Evolutionary conservation across 2,113 vertebrate species (phyloP).

Genomic region (Tapirus terrestris): DNA sequence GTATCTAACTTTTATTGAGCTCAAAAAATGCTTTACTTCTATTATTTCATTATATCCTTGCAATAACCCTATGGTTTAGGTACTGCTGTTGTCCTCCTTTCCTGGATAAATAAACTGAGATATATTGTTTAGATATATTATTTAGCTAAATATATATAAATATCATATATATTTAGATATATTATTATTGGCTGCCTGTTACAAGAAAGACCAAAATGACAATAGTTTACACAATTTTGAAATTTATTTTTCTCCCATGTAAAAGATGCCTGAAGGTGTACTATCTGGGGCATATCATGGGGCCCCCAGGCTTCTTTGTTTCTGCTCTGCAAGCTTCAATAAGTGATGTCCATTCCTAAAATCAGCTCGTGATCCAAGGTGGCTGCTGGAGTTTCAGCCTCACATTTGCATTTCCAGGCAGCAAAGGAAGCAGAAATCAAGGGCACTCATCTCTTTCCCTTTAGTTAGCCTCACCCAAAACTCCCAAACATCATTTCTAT

Average conservation of each 20-base stretch:
- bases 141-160: too few species aligned
- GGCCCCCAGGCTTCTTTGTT: background rate
- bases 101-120: background rate
- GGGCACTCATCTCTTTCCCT: background rate
- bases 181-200: too few species aligned
- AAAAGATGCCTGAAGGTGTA: background rate
- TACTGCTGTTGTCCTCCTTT: background rate
- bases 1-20: background rate
- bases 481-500: background rate
- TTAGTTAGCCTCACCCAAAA: background rate
- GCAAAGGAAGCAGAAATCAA: background rate
- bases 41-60: constrained; percentile 3
- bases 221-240: background rate
- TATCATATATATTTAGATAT: too few species aligned
- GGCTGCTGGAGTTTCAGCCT: background rate
- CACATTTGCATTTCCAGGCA: background rate
- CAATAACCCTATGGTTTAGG: background rate
- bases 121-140: background rate
- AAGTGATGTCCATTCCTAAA: background rate
- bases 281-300: background rate
- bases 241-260: background rate
- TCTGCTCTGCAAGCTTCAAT: background rate
- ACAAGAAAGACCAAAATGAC: background rate
- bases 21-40: background rate
- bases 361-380: background rate